Evolutionary conservation across 1,140 invertebrate genomes (phyloP).

Genomic region (Drosophila seguyi): DNA sequence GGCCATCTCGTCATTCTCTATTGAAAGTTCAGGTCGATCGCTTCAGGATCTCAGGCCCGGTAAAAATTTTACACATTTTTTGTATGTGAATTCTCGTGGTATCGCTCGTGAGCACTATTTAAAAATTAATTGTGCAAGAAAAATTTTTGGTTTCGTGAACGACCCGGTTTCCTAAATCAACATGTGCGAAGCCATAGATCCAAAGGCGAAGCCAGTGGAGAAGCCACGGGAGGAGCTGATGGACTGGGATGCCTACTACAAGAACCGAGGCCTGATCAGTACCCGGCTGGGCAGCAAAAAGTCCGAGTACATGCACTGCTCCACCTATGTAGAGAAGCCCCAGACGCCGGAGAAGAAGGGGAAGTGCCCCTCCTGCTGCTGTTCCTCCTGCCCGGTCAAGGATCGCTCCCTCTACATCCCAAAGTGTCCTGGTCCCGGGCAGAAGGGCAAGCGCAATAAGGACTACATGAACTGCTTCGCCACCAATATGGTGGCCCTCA

Average conservation of each 20-base stretch:
- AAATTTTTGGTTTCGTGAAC: constrained; percentile 16
- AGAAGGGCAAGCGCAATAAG: constrained; percentile 41
- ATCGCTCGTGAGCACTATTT: constrained; percentile 6
- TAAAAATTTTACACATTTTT: constrained; percentile 51
- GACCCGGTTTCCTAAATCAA: not conserved
- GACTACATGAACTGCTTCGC: constrained; percentile 29
- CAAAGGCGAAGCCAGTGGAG: constrained; percentile 4
- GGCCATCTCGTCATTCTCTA: constrained; percentile 52
- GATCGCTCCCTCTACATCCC: not conserved
- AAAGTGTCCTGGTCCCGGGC: constrained; percentile 31
- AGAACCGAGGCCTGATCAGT: constrained; percentile 40
- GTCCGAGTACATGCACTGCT: constrained; percentile 55
- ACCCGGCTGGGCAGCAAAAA: constrained; percentile 25
- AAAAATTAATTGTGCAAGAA: constrained; percentile 50
- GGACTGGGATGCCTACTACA: constrained; percentile 29
- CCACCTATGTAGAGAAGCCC: constrained; percentile 9
- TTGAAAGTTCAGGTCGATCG: constrained; percentile 66
- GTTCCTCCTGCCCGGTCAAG: constrained; percentile 36
- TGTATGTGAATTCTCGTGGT: constrained; percentile 47
- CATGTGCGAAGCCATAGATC: not conserved
- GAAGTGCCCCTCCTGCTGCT: constrained; percentile 30
- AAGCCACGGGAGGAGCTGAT: constrained; percentile 13
- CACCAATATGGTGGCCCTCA: constrained; percentile 52
- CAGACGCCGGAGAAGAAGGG: not conserved
- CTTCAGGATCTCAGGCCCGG: constrained; percentile 43